These are phyloP conservation scores for Xylophagus ater DNA, from an alignment of 2,888 invertebrate genomes.

Conservation along the genomic window DNA sequence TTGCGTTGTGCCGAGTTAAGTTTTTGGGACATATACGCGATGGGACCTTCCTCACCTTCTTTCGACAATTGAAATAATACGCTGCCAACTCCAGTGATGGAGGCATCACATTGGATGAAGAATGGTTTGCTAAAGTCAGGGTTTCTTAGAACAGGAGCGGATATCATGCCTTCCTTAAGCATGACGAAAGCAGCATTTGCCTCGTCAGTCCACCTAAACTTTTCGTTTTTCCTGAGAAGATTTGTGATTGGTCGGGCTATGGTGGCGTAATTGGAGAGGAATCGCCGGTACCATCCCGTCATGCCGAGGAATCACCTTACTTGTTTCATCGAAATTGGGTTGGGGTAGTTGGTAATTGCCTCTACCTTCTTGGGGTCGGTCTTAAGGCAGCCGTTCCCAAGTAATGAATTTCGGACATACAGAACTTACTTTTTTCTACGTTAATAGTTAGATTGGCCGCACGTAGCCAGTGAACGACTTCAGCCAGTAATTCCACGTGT, in stretches of 20 bases:
- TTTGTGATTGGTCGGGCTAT: constrained; percentile 6
- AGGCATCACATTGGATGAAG: constrained; percentile 13
- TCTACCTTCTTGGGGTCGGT: not conserved
- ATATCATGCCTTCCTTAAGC: constrained; percentile 7
- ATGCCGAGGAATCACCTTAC: not conserved
- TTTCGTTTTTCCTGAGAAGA: not conserved
- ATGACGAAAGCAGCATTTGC: constrained; percentile 2
- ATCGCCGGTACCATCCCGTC: not conserved
- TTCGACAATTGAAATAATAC: not conserved
- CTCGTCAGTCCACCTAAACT: not conserved
- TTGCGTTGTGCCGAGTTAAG: not conserved
- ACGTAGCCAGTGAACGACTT: not conserved
- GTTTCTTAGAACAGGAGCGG: constrained; percentile 10
- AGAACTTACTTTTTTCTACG: not conserved
- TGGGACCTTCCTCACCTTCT: not conserved
- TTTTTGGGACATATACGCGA: not conserved
- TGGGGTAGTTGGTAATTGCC: not conserved
- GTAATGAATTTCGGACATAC: not conserved
- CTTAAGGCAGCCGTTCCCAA: not conserved
- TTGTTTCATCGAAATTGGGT: not conserved
- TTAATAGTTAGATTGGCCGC: not conserved
- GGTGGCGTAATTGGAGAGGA: not conserved
- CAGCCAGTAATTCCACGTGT: not conserved
- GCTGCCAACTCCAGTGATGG: not conserved
- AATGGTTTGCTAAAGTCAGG: constrained; percentile 15